A percentile compares a stretch with the other conserved stretches of the same genome.
These are phyloP conservation scores for Chymomyza amoena DNA, from an alignment of 2,888 invertebrate genomes.

Conservation along the genomic window DNA sequence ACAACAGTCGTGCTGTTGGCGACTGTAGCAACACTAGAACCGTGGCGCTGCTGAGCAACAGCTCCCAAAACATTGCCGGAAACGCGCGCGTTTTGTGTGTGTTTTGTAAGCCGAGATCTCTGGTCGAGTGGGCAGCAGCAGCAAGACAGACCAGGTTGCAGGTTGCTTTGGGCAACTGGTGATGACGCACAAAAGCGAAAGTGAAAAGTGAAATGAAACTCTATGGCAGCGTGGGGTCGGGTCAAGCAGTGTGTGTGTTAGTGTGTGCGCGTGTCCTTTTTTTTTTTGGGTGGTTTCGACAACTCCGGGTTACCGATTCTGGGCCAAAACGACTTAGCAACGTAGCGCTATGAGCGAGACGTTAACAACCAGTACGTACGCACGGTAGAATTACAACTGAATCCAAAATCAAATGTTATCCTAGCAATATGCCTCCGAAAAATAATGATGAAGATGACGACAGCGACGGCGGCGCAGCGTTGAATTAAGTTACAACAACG, in stretches of 20 bases:
- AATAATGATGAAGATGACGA: constrained; percentile 62
- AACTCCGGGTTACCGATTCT: constrained; percentile 18
- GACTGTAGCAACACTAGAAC: constrained; percentile 14
- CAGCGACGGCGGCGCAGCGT: constrained; percentile 60
- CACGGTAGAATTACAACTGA: constrained; percentile 80
- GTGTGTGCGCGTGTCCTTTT: constrained; percentile 1
- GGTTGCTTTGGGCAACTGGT: constrained; percentile 63
- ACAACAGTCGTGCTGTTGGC: constrained; percentile 17
- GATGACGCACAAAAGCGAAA: constrained; percentile 67
- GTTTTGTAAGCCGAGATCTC: constrained; percentile 46
- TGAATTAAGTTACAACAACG: constrained; percentile 61
- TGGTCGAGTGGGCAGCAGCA: constrained; percentile 11
- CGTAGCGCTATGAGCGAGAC: constrained; percentile 51
- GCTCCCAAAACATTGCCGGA: constrained; percentile 25
- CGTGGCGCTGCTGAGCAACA: constrained; percentile 5
- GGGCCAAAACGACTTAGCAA: constrained; percentile 75
- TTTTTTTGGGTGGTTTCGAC: neutral
- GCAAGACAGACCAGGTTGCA: constrained; percentile 24
- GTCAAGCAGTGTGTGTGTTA: neutral
- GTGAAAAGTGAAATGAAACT: constrained; percentile 48
- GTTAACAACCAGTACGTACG: constrained; percentile 75
- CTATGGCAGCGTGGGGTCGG: constrained; percentile 32
- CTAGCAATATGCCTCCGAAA: constrained; percentile 78
- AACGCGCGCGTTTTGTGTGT: constrained; percentile 21
- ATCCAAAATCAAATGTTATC: constrained; percentile 79